phyloP scores from a whole-genome alignment of 2,888 invertebrate genomes.

The Cantharis rustica region DNA sequence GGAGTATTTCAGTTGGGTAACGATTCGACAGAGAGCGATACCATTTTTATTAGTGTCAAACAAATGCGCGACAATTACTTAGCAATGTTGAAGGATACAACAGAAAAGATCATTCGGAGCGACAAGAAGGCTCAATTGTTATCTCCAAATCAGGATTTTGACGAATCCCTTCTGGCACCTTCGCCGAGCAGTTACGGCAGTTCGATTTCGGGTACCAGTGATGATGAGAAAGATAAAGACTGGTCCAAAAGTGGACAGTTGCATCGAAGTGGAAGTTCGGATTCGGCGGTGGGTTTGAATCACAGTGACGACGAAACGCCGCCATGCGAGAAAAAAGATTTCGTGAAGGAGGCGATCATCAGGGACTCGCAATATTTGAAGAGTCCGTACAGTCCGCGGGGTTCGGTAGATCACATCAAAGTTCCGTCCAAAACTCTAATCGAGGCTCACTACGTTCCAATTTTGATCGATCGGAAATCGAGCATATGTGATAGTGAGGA shows the following conservation, averaged over 20 bases:
- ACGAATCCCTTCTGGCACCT: conserved; percentile 44
- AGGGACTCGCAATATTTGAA: conserved; percentile 7
- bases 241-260: conserved; percentile 44
- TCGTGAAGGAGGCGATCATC: neutral
- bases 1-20: conserved; percentile 47
- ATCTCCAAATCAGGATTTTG: conserved; percentile 2
- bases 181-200: conserved; percentile 53
- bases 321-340: neutral
- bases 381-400: conserved; percentile 49
- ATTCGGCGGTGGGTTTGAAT: conserved; percentile 56
- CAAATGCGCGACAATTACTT: conserved; percentile 47
- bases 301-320: conserved; percentile 58
- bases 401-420: conserved; percentile 51
- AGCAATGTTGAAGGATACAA: conserved; percentile 47
- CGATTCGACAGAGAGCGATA: conserved; percentile 30
- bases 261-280: conserved; percentile 58
- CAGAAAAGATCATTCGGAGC: conserved; percentile 31
- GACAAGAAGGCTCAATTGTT: neutral
- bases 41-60: conserved; percentile 48
- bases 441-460: conserved; percentile 62
- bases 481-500: conserved; percentile 58
- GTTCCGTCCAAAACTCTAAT: conserved; percentile 59
- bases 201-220: conserved; percentile 50
- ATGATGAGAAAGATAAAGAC: conserved; percentile 48
- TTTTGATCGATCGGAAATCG: conserved; percentile 57